A percentile compares a stretch with the other conserved stretches of the same genome.
phyloP scores from a whole-genome alignment of 2,797 vertebrate genomes.

The Alauda arvensis region DNA sequence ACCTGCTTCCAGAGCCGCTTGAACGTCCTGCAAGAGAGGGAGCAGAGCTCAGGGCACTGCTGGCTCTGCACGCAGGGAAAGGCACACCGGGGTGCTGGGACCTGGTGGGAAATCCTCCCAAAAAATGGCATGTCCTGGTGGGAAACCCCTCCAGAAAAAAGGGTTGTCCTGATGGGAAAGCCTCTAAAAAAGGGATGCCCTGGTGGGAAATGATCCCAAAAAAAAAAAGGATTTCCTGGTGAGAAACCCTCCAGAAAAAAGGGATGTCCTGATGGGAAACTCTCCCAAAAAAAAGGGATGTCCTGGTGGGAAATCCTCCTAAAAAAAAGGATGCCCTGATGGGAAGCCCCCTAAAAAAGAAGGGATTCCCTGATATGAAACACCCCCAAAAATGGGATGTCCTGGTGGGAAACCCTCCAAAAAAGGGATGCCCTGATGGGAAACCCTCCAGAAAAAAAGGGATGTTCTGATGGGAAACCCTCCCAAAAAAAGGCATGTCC shows the following conservation, averaged over 20 bases:
- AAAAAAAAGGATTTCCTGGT: no score
- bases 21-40: conserved; percentile 82
- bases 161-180: background rate
- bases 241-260: background rate
- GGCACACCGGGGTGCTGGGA: no score
- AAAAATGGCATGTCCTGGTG: background rate
- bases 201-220: no score
- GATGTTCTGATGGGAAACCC: background rate
- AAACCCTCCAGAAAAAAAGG: background rate
- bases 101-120: background rate
- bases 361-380: no score
- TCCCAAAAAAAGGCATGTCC: no score
- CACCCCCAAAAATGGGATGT: no score
- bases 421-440: background rate
- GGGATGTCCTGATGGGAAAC: background rate
- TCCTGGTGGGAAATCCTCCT: no score
- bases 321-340: no score
- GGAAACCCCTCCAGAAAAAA: no score
- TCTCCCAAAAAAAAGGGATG: no score
- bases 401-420: background rate
- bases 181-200: background rate
- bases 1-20: conserved; percentile 93
- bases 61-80: background rate
- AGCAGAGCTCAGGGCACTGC: background rate
- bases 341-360: background rate